Base-by-base conservation (phyloP, 2,797 vertebrate species). In the Lycodopsis pacificus region DNA sequence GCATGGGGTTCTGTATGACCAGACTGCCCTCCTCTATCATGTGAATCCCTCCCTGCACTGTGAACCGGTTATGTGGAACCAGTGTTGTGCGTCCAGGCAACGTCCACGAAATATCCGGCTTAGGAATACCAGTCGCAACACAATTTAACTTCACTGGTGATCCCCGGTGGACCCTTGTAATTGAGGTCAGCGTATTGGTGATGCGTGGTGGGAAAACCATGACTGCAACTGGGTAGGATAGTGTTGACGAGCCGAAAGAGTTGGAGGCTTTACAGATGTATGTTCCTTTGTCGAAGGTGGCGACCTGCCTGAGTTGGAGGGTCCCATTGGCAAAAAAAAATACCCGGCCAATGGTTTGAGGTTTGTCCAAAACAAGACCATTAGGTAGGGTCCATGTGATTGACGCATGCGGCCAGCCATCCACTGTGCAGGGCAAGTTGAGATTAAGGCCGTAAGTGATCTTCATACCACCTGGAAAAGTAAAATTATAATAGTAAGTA, bases 51-150 rank as follows among this genome's bases (percentile, higher is more conserved):
- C 94, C 91, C 61, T 95, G 88, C 42, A 84, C 89, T 7, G 90
- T 91, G 74, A 90, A 95, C 15, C 92, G 92, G 82, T 86, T 95
- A 67, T 92, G 94, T n/a, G 95, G 86, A 65, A 95, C 89, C 58
- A 96, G 86, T 0, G 94, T 96, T 62, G 95, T 96, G 34, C 95
- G 91, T 38, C 95, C 95, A 53, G 95, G 96, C 68, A 96, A 83
- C 10, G 96, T 96, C 96, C 96, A 96, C n/a, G 95, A 95, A 82
- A 96, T 95, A 19, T 96, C 95, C 0, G 95, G 95, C 76, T 94
- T 95, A 56, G 96, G 95, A 72, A 94, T 92, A 15, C 95, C 95
- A 57, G 80, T 76, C 0, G 94, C 94, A 5, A 89, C 44, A 58
- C 95, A 96, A 9, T 86, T 85, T 44, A 96, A 79, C 20, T 76